Conservation (phyloP, 2,113 vertebrate species). For the Prunella himalayana region DNA sequence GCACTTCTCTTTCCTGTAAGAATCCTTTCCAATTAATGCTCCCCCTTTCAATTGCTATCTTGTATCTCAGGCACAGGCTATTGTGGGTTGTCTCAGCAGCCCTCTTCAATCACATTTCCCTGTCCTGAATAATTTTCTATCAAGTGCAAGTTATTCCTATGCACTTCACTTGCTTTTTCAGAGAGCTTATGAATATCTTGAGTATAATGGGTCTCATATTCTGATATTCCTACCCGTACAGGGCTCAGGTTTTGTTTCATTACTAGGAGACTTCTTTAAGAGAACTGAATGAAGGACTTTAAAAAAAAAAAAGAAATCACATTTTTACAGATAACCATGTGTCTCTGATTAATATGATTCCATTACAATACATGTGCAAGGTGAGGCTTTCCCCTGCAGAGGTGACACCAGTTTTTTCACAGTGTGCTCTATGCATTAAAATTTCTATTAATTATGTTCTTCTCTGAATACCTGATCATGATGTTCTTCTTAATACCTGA, state of each 20-base stretch:
- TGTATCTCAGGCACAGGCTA: not conserved
- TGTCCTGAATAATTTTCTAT: not conserved
- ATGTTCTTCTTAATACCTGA: not conserved
- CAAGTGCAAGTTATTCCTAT: not conserved
- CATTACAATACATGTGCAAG: not conserved
- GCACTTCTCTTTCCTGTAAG: not conserved
- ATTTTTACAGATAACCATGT: not conserved
- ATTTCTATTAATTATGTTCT: not conserved
- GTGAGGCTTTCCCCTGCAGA: not conserved
- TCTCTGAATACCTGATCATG: not conserved
- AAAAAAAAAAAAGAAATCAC: not conserved
- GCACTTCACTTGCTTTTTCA: not conserved
- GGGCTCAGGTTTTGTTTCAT: not conserved
- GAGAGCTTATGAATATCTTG: not conserved
- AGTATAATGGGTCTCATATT: not conserved
- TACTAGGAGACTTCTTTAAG: not conserved
- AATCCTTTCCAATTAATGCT: not conserved
- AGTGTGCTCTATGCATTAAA: not conserved
- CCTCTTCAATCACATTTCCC: not conserved
- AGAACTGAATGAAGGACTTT: not conserved
- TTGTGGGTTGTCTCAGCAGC: not conserved
- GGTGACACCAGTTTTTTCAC: not conserved
- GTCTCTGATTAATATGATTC: not conserved
- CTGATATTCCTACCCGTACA: not conserved
- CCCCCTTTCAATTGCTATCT: fast-evolving